Evolutionary conservation across 2,888 invertebrate species (phyloP).

Genomic region (Sesia apiformis): DNA sequence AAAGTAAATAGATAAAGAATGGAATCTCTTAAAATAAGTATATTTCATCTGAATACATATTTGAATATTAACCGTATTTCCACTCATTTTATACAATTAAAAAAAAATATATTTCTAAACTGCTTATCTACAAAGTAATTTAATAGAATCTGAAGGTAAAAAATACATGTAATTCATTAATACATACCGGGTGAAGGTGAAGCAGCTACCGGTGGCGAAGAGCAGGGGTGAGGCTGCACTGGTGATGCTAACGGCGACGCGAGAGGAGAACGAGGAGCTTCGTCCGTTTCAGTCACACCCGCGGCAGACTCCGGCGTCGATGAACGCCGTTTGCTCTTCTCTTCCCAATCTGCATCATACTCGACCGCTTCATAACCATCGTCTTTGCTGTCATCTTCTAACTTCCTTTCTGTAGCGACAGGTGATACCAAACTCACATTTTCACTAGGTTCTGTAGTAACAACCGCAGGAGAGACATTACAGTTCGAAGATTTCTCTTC

Average conservation of each 20-base stretch:
- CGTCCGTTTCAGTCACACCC: slow-evolving; percentile 33
- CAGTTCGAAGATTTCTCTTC: slow-evolving; percentile 25
- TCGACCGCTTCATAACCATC: slow-evolving; percentile 45
- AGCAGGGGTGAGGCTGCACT: slow-evolving; percentile 36
- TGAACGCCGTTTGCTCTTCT: slow-evolving; percentile 50
- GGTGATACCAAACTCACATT: slow-evolving; percentile 20
- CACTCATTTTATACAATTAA: neutral
- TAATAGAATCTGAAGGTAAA: too few relatives aligned
- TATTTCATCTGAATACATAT: too few relatives aligned
- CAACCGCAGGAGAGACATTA: slow-evolving; percentile 24
- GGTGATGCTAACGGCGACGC: slow-evolving; percentile 54
- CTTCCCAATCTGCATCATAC: slow-evolving; percentile 50
- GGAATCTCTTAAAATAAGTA: too few relatives aligned
- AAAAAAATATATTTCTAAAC: neutral
- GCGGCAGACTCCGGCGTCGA: slow-evolving; percentile 55
- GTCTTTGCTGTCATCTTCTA: slow-evolving; percentile 19
- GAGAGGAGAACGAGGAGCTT: slow-evolving; percentile 39
- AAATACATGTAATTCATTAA: neutral
- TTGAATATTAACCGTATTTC: too few relatives aligned
- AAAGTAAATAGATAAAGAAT: too few relatives aligned
- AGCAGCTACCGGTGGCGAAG: slow-evolving; percentile 32
- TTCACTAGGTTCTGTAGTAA: neutral
- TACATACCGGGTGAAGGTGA: slow-evolving; percentile 53
- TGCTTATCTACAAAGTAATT: too few relatives aligned
- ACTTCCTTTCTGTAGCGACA: slow-evolving; percentile 19